Percentiles rank a stretch among this genome's conserved stretches.
phyloP scores from a whole-genome alignment of 2,113 vertebrate species.

The Cyanoderma ruficeps region DNA sequence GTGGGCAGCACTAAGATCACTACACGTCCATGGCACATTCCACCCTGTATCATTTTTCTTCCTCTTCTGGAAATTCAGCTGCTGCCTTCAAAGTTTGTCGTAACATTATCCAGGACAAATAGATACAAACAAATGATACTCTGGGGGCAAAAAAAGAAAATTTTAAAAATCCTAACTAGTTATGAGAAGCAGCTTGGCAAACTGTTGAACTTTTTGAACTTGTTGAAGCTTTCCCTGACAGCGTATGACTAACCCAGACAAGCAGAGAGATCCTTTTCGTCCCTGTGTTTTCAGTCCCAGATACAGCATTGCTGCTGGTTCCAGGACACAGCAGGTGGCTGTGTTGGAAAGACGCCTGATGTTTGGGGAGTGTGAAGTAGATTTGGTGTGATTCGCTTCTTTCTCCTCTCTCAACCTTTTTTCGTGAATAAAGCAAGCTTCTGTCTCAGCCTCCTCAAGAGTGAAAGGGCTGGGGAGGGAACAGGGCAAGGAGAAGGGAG shows the following conservation, averaged over 20 bases:
- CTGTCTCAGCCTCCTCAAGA: neutral
- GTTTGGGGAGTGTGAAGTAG: neutral
- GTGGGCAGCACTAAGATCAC: neutral
- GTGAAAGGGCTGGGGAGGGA: neutral
- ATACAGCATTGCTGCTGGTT: neutral
- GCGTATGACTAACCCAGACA: neutral
- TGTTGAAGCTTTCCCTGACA: neutral
- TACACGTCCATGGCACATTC: neutral
- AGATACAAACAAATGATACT: neutral
- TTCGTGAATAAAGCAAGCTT: neutral
- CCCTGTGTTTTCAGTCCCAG: neutral
- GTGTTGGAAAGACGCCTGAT: neutral
- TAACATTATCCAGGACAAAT: neutral
- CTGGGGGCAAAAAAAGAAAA: neutral
- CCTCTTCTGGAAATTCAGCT: neutral
- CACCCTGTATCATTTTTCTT: neutral
- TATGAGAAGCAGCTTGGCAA: neutral
- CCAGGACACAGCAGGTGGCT: neutral
- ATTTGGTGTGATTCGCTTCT: neutral
- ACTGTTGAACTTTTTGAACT: neutral
- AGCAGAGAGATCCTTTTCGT: neutral
- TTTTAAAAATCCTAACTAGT: neutral
- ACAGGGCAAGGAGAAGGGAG: neutral
- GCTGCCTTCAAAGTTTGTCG: neutral
- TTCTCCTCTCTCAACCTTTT: neutral